Base-by-base conservation (phyloP, 2,113 vertebrate genomes). In the Arenaria interpres region DNA sequence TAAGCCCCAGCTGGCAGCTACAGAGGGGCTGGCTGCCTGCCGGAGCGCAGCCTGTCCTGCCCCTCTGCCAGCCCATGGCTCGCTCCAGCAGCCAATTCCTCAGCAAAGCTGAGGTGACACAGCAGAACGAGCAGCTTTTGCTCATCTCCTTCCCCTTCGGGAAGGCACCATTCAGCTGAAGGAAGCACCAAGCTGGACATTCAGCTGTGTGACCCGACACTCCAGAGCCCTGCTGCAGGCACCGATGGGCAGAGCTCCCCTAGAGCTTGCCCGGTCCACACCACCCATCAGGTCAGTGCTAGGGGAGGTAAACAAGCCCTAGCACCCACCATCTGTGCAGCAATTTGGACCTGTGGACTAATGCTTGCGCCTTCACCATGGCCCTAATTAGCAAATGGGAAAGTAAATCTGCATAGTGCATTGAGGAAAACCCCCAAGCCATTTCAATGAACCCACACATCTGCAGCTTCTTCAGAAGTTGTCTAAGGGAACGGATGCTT, bases 241-340 rank as follows among this genome's bases (percentile, higher is more conserved):
- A 32, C 53, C 1, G 0, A 24, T 0, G 16, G 60, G 66, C 32
- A 83, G 45, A 43, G 45, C 11, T 73, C 32, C 35, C 37, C 28
- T 12, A 10, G 62, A 67, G 14, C 62, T 69, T 30, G 5, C 41
- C 23, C 62, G 46, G 10, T 48, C 33, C 16, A 25, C 32, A 35
- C 28, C 50, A 37, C 10, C 27, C 59, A 25, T 8, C 66, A 12
- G 21, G 23, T 59, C 54, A 25, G 33, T 10, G 51, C 69, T 6
- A 24, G 53, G 50, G 59, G 6, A 60, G 10, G 8, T 24, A 41
- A 73, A 69, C 0, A 2, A 73, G 32, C 8, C 30, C 54, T 20
- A 56, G 45, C 2, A 2, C 12, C 27, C 15, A 21, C 0, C 0
- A 77, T 23, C 45, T 46, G 17, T 28, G 59, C 74, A 69, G 41